Evolutionary conservation across 2,888 invertebrate genomes (phyloP).

Genomic region (Sturmia bella): DNA sequence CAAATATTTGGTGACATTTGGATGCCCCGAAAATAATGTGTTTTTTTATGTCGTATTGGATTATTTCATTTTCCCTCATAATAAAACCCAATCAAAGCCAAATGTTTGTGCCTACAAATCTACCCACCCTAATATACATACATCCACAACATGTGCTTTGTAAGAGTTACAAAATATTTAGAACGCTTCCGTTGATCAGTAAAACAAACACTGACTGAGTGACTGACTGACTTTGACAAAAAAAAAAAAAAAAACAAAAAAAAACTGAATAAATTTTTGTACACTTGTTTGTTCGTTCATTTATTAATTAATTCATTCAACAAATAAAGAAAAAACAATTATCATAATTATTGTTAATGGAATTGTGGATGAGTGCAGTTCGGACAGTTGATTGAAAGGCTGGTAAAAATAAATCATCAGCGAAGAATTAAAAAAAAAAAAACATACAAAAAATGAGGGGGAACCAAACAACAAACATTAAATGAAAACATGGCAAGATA

Average conservation of each 20-base stretch:
- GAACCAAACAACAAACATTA: background rate
- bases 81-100: too few relatives aligned
- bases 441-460: background rate
- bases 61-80: too few relatives aligned
- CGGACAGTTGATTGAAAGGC: slow-evolving; percentile 33
- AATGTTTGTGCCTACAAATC: too few relatives aligned
- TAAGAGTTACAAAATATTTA: slow-evolving; percentile 43
- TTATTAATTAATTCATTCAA: slow-evolving; percentile 24
- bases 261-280: slow-evolving; percentile 16
- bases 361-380: slow-evolving; percentile 6
- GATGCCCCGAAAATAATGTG: too few relatives aligned
- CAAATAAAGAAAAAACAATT: slow-evolving; percentile 23
- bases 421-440: background rate
- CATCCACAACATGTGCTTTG: background rate
- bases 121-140: too few relatives aligned
- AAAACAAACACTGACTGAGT: slow-evolving; percentile 13
- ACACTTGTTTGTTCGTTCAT: slow-evolving; percentile 21
- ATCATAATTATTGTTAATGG: slow-evolving; percentile 31
- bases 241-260: background rate
- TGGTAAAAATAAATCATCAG: slow-evolving; percentile 30
- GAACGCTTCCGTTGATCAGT: slow-evolving; percentile 56
- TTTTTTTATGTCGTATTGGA: too few relatives aligned
- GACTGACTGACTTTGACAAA: background rate
- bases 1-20: too few relatives aligned
- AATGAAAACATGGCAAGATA: slow-evolving; percentile 2